Evolutionary conservation across 2,888 invertebrate species (phyloP).

Genomic region (Neria commutata): DNA sequence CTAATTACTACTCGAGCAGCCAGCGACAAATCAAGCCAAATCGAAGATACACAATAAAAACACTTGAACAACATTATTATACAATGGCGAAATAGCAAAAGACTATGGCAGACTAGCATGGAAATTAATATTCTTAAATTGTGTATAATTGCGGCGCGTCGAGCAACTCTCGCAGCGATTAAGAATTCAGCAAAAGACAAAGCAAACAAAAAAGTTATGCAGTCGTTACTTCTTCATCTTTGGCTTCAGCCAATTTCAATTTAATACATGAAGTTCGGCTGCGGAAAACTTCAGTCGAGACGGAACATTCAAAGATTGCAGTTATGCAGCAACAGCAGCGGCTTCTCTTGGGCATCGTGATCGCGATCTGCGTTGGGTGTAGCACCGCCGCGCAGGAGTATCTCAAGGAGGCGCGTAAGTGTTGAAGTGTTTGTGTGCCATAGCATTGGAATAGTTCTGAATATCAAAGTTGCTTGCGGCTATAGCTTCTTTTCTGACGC

Average conservation of each 20-base stretch:
- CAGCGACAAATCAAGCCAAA: too few relatives aligned
- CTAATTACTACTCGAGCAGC: too few relatives aligned
- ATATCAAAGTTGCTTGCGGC: not conserved
- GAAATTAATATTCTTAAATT: too few relatives aligned
- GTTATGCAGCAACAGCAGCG: conserved; percentile 20
- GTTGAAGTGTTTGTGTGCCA: not conserved
- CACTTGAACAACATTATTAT: too few relatives aligned
- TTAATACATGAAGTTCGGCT: not conserved
- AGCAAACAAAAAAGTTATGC: too few relatives aligned
- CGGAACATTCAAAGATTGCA: conserved; percentile 18
- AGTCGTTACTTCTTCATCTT: too few relatives aligned
- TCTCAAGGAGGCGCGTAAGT: conserved; percentile 34
- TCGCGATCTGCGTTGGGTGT: conserved; percentile 9
- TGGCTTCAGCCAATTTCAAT: not conserved
- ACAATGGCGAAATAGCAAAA: too few relatives aligned
- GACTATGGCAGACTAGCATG: too few relatives aligned
- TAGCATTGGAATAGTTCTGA: not conserved
- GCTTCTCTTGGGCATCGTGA: conserved; percentile 21
- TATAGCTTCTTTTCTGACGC: conserved; percentile 31
- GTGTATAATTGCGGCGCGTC: too few relatives aligned
- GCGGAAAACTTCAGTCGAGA: conserved; percentile 1
- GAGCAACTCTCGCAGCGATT: too few relatives aligned
- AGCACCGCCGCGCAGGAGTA: conserved; percentile 21
- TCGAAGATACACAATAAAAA: too few relatives aligned
- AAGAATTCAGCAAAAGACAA: too few relatives aligned